A percentile compares a stretch with the other conserved stretches of the same genome.
phyloP scores from a whole-genome alignment of 2,888 invertebrate genomes.

The Chrysolina oricalcia region DNA sequence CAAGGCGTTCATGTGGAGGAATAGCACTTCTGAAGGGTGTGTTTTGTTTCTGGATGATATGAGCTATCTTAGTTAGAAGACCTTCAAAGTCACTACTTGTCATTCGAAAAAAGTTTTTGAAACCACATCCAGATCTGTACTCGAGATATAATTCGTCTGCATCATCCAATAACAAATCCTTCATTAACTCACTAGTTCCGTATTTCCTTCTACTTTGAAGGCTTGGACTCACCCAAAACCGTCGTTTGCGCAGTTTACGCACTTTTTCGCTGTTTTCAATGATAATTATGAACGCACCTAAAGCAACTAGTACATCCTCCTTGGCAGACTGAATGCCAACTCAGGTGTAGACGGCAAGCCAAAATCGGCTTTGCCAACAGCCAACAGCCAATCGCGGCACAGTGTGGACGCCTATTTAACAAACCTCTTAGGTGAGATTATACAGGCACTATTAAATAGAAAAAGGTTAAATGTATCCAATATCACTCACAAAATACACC shows the following conservation, averaged over 20 bases:
- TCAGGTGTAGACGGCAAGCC: neutral
- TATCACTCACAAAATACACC: no score
- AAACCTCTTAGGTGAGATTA: no score
- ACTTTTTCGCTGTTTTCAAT: neutral
- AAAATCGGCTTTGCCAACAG: neutral
- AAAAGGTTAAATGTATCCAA: no score
- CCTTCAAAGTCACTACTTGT: slow-evolving; percentile 26
- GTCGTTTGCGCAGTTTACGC: neutral
- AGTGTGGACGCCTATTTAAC: neutral
- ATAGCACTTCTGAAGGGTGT: slow-evolving; percentile 20
- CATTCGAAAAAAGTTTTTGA: slow-evolving; percentile 9
- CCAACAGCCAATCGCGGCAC: slow-evolving; percentile 1
- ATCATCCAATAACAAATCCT: slow-evolving; percentile 5
- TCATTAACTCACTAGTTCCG: slow-evolving; percentile 3
- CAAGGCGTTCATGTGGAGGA: slow-evolving; percentile 31
- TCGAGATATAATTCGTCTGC: neutral
- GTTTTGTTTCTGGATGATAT: slow-evolving; percentile 16
- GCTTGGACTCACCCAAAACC: slow-evolving; percentile 3
- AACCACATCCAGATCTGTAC: neutral
- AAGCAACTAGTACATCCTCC: slow-evolving; percentile 2
- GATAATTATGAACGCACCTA: slow-evolving; percentile 4
- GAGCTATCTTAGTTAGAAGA: slow-evolving; percentile 14
- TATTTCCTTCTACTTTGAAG: neutral
- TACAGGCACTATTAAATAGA: no score
- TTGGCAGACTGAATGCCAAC: neutral